A percentile compares a stretch with the other conserved stretches of the same genome.
These are phyloP conservation scores for Lasaia peninsularis DNA, from an alignment of 1,140 invertebrate species.

Conservation along the genomic window DNA sequence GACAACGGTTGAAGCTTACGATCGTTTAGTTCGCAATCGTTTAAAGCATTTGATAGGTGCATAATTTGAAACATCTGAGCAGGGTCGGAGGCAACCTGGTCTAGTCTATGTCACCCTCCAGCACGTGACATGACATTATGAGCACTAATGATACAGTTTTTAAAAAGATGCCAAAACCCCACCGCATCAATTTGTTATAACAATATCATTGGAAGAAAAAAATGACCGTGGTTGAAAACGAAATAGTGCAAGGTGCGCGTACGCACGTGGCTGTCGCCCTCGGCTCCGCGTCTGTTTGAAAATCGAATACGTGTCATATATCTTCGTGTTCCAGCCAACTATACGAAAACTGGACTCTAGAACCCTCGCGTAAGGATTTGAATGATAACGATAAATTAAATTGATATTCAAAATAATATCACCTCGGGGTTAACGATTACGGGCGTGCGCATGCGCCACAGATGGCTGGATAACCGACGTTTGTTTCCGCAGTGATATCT, in stretches of 20 bases:
- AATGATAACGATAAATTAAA: conserved; percentile 68
- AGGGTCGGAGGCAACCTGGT: too few species aligned
- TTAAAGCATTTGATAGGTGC: too few species aligned
- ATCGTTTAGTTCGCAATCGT: too few species aligned
- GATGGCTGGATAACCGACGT: conserved; percentile 73
- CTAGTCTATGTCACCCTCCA: too few species aligned
- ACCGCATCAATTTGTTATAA: too few species aligned
- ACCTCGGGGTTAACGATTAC: conserved; percentile 76
- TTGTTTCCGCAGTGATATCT: conserved; percentile 77
- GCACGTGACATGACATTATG: too few species aligned
- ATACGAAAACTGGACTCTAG: conserved; percentile 62
- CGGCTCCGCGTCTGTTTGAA: conserved; percentile 57
- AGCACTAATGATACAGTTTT: too few species aligned
- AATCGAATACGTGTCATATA: conserved; percentile 73
- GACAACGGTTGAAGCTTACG: too few species aligned
- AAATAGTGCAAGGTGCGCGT: conserved; percentile 67
- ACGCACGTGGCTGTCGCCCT: conserved; percentile 65
- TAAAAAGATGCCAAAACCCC: too few species aligned
- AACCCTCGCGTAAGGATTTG: conserved; percentile 52
- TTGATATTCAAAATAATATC: conserved; percentile 76
- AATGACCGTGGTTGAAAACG: conserved; percentile 22
- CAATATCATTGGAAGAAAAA: too few species aligned
- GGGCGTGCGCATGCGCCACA: conserved; percentile 67
- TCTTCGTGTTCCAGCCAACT: conserved; percentile 52
- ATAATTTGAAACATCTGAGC: too few species aligned